These are phyloP conservation scores for Lasioglossum zephyrum DNA, from an alignment of 2,888 invertebrate genomes.

Conservation along the genomic window DNA sequence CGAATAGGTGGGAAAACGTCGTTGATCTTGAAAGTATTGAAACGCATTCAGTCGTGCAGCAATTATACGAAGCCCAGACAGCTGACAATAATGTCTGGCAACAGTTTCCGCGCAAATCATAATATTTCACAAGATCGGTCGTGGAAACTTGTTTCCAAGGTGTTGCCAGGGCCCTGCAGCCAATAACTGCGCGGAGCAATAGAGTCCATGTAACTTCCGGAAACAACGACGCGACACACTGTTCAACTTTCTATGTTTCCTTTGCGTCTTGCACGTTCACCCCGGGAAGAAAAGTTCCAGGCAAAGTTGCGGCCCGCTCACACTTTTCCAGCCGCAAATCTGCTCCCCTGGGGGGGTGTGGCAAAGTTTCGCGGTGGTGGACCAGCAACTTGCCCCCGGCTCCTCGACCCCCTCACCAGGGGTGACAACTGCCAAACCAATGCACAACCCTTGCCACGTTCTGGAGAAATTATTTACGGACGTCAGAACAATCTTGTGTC, in stretches of 20 bases:
- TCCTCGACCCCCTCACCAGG: background rate
- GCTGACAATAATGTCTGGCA: slow-evolving; percentile 4
- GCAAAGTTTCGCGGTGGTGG: slow-evolving; percentile 55
- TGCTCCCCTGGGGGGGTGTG: slow-evolving; percentile 50
- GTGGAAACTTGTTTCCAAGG: slow-evolving; percentile 25
- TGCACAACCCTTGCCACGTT: background rate
- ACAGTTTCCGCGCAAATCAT: background rate
- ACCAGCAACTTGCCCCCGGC: slow-evolving; percentile 6
- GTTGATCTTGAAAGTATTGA: background rate
- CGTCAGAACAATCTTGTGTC: slow-evolving; percentile 50
- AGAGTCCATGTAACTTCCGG: slow-evolving; percentile 58
- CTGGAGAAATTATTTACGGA: slow-evolving; percentile 64
- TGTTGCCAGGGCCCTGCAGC: slow-evolving; percentile 24
- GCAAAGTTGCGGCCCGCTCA: slow-evolving; percentile 45
- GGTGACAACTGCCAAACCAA: slow-evolving; percentile 31
- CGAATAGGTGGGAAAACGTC: background rate
- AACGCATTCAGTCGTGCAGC: background rate
- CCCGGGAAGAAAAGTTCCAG: slow-evolving; percentile 56
- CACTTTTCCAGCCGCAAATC: slow-evolving; percentile 63
- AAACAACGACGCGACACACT: slow-evolving; percentile 63
- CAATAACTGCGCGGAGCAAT: slow-evolving; percentile 34
- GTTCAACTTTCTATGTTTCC: slow-evolving; percentile 29
- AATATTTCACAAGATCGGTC: slow-evolving; percentile 3
- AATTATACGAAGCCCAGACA: background rate
- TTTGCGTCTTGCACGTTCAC: slow-evolving; percentile 36